Base-by-base conservation (phyloP, 30 jellyfish, hydroid and myxozoan species). In the Cassiopea xamachana region DNA sequence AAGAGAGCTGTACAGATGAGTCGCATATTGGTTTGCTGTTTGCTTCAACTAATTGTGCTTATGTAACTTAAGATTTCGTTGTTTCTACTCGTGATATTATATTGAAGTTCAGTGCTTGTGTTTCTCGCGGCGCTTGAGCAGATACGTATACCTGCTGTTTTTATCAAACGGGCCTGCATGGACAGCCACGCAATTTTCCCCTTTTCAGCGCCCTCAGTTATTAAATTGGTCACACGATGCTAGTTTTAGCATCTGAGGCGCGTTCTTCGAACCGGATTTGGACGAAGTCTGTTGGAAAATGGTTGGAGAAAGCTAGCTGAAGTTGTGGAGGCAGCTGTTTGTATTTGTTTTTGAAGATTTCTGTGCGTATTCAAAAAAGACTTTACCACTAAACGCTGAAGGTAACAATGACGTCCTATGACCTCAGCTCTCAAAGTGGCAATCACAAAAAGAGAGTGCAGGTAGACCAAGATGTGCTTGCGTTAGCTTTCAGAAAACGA, bases 401-500 rank as follows among this genome's bases (percentile, higher is more conserved):
- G 8, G 69, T 8, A 67, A 49, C 44, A 60, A 77, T 78, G 84
- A 59, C 77, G 15, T 88, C 95, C 17, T 88, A 88, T 60, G 86
- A 88, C 55, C 44, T 88, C 69, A 82, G 46, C 47, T 60, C 67
- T 7, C 81, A 58, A 69, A 45, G 45, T 1, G 50, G 76, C 46
- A 70, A 39, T 68, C 43, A n/a, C 48, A 81, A 69, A 47, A 81
- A 78, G 2, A 12, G n/a, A 1, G 10, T 55, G 14, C 87, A 50
- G 7, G 81, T 69, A 1, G 70, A 75, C 68, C 51, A 48, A 2
- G 88, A 77, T 46, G 83, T 88, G 0, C 75, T 78, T 10, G 81
- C 95, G 14, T 64, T 88, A 13, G 88, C 90, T 16, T 88, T 88
- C 75, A 68, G 90, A 51, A 88, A 88, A 73, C 49, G 95, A 45